A percentile compares a stretch with the other conserved stretches of the same genome.
Evolutionary conservation across 2,888 invertebrate genomes (phyloP).

Genomic region (Syrista parreyssii): DNA sequence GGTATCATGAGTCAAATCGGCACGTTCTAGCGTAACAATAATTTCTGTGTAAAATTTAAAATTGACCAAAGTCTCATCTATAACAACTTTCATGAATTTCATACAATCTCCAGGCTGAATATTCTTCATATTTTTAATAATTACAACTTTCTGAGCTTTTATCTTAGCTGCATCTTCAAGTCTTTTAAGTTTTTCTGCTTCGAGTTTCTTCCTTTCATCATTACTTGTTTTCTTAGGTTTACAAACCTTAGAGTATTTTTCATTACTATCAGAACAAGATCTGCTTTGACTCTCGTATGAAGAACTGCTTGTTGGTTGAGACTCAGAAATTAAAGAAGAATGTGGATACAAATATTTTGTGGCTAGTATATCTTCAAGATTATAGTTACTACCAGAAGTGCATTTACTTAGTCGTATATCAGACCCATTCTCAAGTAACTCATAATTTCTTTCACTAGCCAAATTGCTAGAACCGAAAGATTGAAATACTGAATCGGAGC

Average conservation of each 20-base stretch:
- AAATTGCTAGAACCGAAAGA: neutral
- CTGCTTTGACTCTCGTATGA: neutral
- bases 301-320: neutral
- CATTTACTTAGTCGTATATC: neutral
- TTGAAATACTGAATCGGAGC: neutral
- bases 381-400: neutral
- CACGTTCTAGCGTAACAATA: slow-evolving; percentile 44
- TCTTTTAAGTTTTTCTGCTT: slow-evolving; percentile 19
- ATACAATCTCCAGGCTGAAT: slow-evolving; percentile 51
- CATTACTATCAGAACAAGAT: neutral
- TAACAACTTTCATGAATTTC: slow-evolving; percentile 48
- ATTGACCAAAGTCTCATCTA: slow-evolving; percentile 44
- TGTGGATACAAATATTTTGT: slow-evolving; percentile 5
- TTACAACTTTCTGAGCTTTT: slow-evolving; percentile 41
- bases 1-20: slow-evolving; percentile 51
- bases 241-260: slow-evolving; percentile 13
- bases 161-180: slow-evolving; percentile 33
- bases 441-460: neutral
- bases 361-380: slow-evolving; percentile 11
- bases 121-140: slow-evolving; percentile 38
- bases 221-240: slow-evolving; percentile 1
- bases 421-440: neutral
- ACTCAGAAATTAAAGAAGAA: neutral
- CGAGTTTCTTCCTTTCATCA: slow-evolving; percentile 4
- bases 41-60: slow-evolving; percentile 43